Percentiles rank a stretch among this genome's conserved stretches.
Evolutionary conservation across 2,113 vertebrate species (phyloP).

Genomic region (Melospiza georgiana): DNA sequence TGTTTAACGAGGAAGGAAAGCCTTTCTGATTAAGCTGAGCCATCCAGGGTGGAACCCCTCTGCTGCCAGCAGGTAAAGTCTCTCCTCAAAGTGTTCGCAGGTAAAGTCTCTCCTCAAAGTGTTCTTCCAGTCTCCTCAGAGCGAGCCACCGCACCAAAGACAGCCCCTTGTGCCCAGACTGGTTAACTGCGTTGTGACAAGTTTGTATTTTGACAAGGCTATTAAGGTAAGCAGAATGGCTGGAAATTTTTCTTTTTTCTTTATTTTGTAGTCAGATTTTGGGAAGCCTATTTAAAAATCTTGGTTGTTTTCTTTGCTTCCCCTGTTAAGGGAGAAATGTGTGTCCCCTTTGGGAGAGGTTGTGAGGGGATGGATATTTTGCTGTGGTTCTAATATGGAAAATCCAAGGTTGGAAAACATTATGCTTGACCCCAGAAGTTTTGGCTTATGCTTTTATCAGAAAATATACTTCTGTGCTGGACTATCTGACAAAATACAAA

Average conservation of each 20-base stretch:
- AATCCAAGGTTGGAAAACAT: not conserved
- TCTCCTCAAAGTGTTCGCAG: not conserved
- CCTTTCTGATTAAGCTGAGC: not conserved
- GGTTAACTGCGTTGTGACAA: not conserved
- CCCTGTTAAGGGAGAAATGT: fast-evolving
- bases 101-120: not conserved
- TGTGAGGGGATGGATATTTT: not conserved
- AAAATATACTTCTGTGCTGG: not conserved
- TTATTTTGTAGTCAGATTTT: not conserved
- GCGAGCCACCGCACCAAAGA: not conserved
- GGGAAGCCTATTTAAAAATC: not conserved
- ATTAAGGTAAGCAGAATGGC: not conserved
- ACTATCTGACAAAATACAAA: not conserved
- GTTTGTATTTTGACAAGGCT: not conserved
- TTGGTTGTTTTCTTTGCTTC: not conserved
- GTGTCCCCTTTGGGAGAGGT: fast-evolving
- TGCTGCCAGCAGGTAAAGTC: not conserved
- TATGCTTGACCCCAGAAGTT: not conserved
- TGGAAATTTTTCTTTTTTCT: not conserved
- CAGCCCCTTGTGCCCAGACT: not conserved
- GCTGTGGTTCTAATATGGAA: not conserved
- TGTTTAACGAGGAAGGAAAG: not conserved
- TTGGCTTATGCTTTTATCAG: not conserved
- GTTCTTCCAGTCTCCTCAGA: not conserved
- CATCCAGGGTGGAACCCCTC: not conserved